phyloP scores from a whole-genome alignment of 2,888 invertebrate species.

The Allacma fusca region DNA sequence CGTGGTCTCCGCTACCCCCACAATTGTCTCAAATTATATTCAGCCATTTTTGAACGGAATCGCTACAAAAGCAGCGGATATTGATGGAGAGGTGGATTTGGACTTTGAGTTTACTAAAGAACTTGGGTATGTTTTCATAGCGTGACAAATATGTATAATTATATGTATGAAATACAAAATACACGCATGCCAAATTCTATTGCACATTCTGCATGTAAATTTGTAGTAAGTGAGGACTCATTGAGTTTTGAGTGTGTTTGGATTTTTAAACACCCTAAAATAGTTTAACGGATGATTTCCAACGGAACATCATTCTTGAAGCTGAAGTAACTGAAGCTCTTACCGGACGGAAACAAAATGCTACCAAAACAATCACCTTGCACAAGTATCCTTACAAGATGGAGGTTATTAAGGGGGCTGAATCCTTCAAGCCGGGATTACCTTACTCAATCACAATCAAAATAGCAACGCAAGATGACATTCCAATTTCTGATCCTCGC shows the following conservation, averaged over 20 bases:
- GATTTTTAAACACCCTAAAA: slow-evolving; percentile 21
- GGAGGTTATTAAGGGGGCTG: slow-evolving; percentile 80
- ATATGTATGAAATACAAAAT: no score
- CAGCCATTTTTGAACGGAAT: slow-evolving; percentile 78
- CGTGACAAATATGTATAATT: no score
- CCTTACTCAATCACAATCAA: slow-evolving; percentile 85
- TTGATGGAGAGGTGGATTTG: slow-evolving; percentile 78
- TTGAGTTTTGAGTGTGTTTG: neutral
- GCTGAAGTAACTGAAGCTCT: slow-evolving; percentile 90
- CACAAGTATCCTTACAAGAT: slow-evolving; percentile 81
- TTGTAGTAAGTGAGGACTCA: neutral
- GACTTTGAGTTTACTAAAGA: slow-evolving; percentile 80
- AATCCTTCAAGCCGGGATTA: slow-evolving; percentile 87
- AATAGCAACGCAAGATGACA: slow-evolving; percentile 75
- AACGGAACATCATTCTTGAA: slow-evolving; percentile 82
- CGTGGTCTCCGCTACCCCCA: slow-evolving; percentile 83
- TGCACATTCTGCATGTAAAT: neutral
- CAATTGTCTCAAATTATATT: slow-evolving; percentile 78
- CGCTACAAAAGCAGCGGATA: slow-evolving; percentile 69
- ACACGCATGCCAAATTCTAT: no score
- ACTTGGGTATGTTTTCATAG: slow-evolving; percentile 63
- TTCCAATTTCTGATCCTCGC: slow-evolving; percentile 67
- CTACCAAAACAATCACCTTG: slow-evolving; percentile 75
- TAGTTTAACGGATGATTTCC: slow-evolving; percentile 80
- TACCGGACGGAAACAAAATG: slow-evolving; percentile 84